A percentile compares a stretch with the other conserved stretches of the same genome.
These are phyloP conservation scores for Phenganax subtilis DNA, from an alignment of 92 coral and sea anemone species.

Conservation along the genomic window DNA sequence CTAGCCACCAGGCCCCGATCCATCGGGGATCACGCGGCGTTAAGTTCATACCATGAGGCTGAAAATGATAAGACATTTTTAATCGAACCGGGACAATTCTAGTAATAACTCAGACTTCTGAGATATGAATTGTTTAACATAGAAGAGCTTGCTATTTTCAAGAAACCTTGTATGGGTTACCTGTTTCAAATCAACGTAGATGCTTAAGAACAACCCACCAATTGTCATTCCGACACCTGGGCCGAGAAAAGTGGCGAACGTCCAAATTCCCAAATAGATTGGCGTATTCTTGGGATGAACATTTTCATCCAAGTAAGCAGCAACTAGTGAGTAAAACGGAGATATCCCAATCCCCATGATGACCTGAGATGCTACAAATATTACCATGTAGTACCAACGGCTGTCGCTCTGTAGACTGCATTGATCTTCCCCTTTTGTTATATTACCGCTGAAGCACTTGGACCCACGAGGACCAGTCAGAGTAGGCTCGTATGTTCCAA, in stretches of 20 bases:
- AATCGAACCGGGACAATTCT: no score
- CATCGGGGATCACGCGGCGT: constrained; percentile 74
- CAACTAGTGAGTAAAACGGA: constrained; percentile 70
- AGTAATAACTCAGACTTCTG: no score
- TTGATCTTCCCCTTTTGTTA: not conserved
- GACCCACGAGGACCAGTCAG: not conserved
- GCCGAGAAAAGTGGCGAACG: constrained; percentile 55
- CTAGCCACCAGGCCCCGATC: constrained; percentile 99
- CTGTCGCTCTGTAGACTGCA: constrained; percentile 53
- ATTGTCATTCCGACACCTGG: constrained; percentile 65
- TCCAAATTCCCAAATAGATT: constrained; percentile 61
- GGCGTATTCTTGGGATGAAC: constrained; percentile 79
- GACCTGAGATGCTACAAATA: constrained; percentile 56
- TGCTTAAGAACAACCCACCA: constrained; percentile 58
- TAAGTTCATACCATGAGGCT: constrained; percentile 67
- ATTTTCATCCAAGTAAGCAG: constrained; percentile 82
- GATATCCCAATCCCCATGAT: constrained; percentile 71
- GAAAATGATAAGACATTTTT: not conserved
- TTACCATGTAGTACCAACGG: constrained; percentile 60
- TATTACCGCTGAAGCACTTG: not conserved
- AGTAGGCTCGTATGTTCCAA: constrained; percentile 60
- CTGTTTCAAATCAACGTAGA: constrained; percentile 62
- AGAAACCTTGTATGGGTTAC: constrained; percentile 25
- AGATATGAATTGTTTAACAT: no score
- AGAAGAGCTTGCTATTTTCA: no score